Evolutionary conservation across 2,113 vertebrate species (phyloP), one percentile per base, ranked within the genome.

Genomic region (Cichladusa arquata): DNA sequence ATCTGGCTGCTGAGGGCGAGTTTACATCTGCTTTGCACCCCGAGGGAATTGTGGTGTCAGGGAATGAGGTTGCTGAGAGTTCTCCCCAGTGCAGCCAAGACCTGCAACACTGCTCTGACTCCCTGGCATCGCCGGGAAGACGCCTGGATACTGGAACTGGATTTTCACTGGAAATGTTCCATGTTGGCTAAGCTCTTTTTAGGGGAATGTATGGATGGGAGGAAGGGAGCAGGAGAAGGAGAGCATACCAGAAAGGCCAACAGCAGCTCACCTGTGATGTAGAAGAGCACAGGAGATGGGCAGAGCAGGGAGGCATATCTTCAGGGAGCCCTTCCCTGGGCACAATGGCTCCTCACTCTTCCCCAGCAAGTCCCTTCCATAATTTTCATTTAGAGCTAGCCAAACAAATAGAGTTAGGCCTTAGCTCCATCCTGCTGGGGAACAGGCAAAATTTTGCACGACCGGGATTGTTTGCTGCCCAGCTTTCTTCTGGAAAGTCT

Each of bases 11-110:
- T 9, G 77, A 94, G 88, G 89, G 79, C 82, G 19, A 84, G 89
- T 90, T 96, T 96, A 95, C 93, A 91, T 93, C 91, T 95, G 91
- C 92, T 91, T 89, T 89, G 70, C 65, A 57, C 71, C 95, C 92
- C 4, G 5, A 57, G 95, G 93, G 96, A 91, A 53, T 83, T 95
- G 93, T 31, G 51, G 93, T 92, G 85, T 95, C 93, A 94, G 92
- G 81, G 90, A 96, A 86, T 47, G 87, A 93, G 82, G 60, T 92
- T 92, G 91, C 79, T 80, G 80, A 7, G 40, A 69, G 70, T 72
- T 88, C 50, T 97, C 69, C 76, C 66, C 5, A 5, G 54, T 29
- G 5, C 67, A 85, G 54, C 71, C 77, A 3, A 84, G 81, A 84
- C 66, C 56, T 81, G 79, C 64, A 53, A 56, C 57, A 12, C 3